Percentiles rank a stretch among this genome's conserved stretches.
Conservation (phyloP, 2,888 invertebrate species). For the Sarcophaga subvicina region DNA sequence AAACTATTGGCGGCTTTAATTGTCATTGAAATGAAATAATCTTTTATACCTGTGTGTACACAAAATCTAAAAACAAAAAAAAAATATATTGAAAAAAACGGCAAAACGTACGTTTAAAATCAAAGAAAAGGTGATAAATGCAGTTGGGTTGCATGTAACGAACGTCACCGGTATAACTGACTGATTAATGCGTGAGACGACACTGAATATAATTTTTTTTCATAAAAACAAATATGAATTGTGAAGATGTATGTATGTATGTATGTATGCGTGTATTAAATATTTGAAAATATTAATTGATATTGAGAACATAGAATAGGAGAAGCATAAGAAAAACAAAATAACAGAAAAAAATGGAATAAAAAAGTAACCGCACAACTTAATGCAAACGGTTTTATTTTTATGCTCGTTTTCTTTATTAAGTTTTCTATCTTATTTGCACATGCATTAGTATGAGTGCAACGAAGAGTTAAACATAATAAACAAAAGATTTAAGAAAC, state of each 20-base stretch:
- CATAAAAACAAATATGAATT: slow-evolving; percentile 20
- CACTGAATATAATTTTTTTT: slow-evolving; percentile 48
- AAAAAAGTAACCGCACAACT: slow-evolving; percentile 11
- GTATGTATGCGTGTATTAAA: slow-evolving; percentile 7
- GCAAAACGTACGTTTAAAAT: not conserved
- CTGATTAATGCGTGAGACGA: slow-evolving; percentile 69
- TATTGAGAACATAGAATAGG: slow-evolving; percentile 46
- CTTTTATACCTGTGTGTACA: not conserved
- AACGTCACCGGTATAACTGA: slow-evolving; percentile 66
- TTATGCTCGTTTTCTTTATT: slow-evolving; percentile 4
- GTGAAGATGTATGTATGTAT: not conserved
- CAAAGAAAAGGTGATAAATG: slow-evolving; percentile 57
- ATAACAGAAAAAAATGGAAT: not conserved
- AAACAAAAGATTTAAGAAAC: slow-evolving; percentile 61
- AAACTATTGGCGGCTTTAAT: slow-evolving; percentile 63
- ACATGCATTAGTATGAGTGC: not conserved
- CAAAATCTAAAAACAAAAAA: not conserved
- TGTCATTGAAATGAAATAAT: slow-evolving; percentile 36
- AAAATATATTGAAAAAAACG: slow-evolving; percentile 27
- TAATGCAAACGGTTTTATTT: slow-evolving; percentile 46
- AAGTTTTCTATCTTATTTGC: not conserved
- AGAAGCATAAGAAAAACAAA: slow-evolving; percentile 26
- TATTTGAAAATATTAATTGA: slow-evolving; percentile 53
- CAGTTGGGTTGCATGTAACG: slow-evolving; percentile 59
- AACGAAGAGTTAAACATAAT: slow-evolving; percentile 6